Evolutionary conservation across 2,113 vertebrate species (phyloP), one percentile per base, ranked within the genome.

Genomic region (Rhinolophus sinicus): DNA sequence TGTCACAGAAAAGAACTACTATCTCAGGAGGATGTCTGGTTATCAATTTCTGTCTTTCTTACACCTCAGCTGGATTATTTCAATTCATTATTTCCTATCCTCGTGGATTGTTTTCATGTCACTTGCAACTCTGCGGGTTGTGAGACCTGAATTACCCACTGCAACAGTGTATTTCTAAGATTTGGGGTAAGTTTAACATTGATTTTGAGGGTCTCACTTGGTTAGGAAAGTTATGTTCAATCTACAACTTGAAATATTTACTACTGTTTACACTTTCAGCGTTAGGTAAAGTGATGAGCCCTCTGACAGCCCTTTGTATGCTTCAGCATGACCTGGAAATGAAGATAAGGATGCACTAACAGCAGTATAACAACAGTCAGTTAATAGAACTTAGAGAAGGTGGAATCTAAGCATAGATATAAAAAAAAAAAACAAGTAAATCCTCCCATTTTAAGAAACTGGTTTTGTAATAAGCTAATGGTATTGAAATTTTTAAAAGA

Each of bases 21-120:
- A 19, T 90, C 90, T 92, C 84, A 90, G 88, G 19, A 92, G 92
- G 76, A 80, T 82, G 95, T 35, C 60, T 90, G 9, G 30, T 82
- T 95, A 95, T 85, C 75, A 85, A n/a, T 96, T 94, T 92, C 73
- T 92, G 58, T 84, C 80, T 97, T 90, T 90, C 85, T 30, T 96
- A 89, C 35, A 93, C 60, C 88, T 80, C 76, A 56, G 84, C 14
- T 64, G 67, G 82, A 90, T 77, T 92, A 95, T 38, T 84, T 92
- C 62, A 75, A 65, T 90, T 96, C 80, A 90, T 96, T 96, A 87
- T 69, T 85, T 92, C 76, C 65, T 87, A 38, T 35, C 60, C 35
- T 91, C 76, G 88, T 90, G 33, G 22, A 72, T 8, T 81, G 26
- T 47, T 91, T 94, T 88, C 96, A 94, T 90, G 40, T 90, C 47